Percentiles rank a stretch among this genome's conserved stretches.
phyloP scores from a whole-genome alignment of 2,797 vertebrate genomes.

The Aselliscus stoliczkanus region DNA sequence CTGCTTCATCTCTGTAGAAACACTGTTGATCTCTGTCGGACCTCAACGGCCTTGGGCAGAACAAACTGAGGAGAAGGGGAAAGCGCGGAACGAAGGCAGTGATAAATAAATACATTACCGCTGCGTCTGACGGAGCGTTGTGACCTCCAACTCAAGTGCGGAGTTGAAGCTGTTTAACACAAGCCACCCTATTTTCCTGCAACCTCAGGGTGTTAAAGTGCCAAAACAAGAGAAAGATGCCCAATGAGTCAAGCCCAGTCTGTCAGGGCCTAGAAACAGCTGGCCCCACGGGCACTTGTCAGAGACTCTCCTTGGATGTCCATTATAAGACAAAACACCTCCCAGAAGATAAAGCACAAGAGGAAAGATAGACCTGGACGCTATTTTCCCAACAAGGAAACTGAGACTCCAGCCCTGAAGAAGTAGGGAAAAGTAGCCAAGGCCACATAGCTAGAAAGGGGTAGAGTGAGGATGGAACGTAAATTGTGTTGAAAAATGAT shows the following conservation, averaged over 20 bases:
- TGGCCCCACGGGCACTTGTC: background rate
- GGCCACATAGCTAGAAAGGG: background rate
- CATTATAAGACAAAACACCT: background rate
- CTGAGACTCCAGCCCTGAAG: background rate
- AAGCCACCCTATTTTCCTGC: constrained; percentile 73
- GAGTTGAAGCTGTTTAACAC: constrained; percentile 73
- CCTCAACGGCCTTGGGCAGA: constrained; percentile 90
- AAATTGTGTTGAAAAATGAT: background rate
- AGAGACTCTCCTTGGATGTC: background rate
- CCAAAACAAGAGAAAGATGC: constrained; percentile 33
- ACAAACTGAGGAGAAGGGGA: constrained; percentile 77
- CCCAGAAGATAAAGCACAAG: background rate
- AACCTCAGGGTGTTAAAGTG: constrained; percentile 69
- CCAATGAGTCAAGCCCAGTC: background rate
- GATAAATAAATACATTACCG: constrained; percentile 87
- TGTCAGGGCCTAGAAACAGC: background rate
- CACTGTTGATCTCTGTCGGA: constrained; percentile 90
- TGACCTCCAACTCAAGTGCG: constrained; percentile 81
- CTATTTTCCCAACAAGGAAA: background rate
- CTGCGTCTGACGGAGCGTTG: constrained; percentile 78
- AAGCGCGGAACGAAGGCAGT: constrained; percentile 75
- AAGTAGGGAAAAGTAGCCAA: background rate
- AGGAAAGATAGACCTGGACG: background rate
- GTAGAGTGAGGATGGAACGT: background rate
- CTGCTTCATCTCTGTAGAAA: constrained; percentile 88